Conservation (phyloP, 2,113 vertebrate species). For the Xyliphius kryptos region DNA sequence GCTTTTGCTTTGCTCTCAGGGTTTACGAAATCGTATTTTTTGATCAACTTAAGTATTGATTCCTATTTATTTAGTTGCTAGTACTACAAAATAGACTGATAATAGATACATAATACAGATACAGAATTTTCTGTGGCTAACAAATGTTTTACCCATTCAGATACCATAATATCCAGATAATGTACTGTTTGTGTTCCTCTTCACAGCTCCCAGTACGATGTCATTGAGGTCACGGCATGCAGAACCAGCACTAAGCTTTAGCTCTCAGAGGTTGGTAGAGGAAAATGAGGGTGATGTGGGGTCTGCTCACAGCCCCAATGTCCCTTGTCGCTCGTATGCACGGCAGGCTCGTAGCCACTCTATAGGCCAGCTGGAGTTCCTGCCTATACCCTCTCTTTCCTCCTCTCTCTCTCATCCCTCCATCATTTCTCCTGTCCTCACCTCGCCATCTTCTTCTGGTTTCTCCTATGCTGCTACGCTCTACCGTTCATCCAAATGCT, state of each 20-base stretch:
- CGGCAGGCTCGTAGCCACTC: slow-evolving; percentile 76
- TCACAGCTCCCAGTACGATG: slow-evolving; percentile 73
- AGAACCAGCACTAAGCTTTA: slow-evolving; percentile 67
- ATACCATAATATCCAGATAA: too few species aligned
- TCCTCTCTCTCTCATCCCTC: slow-evolving; percentile 52
- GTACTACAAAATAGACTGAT: too few species aligned
- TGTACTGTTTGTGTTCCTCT: background rate
- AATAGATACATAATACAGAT: too few species aligned
- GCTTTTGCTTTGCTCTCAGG: too few species aligned
- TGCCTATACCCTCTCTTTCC: slow-evolving; percentile 50
- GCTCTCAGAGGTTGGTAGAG: slow-evolving; percentile 95
- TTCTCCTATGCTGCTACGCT: slow-evolving; percentile 58
- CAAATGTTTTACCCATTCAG: too few species aligned
- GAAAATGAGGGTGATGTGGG: slow-evolving; percentile 53
- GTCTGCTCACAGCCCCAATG: slow-evolving; percentile 36
- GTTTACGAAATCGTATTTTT: too few species aligned
- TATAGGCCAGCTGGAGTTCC: slow-evolving; percentile 76
- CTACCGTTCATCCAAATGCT: slow-evolving; percentile 72
- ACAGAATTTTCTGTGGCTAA: too few species aligned
- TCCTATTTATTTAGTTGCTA: too few species aligned
- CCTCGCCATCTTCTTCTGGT: slow-evolving; percentile 41
- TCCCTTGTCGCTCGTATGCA: slow-evolving; percentile 58
- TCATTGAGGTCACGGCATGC: slow-evolving; percentile 74
- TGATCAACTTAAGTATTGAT: too few species aligned
- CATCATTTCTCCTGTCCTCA: slow-evolving; percentile 20